Conservation (phyloP, 2,888 invertebrate species). For the Phragmatobia fuliginosa region DNA sequence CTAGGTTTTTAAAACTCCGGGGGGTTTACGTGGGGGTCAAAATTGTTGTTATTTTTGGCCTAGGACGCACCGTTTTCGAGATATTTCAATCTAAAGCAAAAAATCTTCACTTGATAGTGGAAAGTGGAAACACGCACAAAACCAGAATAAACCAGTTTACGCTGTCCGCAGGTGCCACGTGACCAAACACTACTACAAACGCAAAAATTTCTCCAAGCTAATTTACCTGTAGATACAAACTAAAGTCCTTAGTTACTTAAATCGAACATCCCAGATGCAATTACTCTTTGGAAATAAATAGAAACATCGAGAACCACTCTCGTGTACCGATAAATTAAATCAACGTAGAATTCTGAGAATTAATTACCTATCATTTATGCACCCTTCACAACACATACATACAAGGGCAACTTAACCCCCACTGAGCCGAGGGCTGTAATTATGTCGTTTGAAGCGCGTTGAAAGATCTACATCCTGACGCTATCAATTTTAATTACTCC, state of each 20-base stretch:
- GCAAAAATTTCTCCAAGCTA: too few relatives aligned
- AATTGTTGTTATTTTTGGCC: too few relatives aligned
- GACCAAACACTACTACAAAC: too few relatives aligned
- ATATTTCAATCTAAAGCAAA: too few relatives aligned
- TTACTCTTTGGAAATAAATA: background rate
- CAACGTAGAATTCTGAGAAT: background rate
- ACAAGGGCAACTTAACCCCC: background rate
- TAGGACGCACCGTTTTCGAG: too few relatives aligned
- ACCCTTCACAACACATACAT: background rate
- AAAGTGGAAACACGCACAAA: too few relatives aligned
- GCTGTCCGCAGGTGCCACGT: too few relatives aligned
- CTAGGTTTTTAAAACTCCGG: too few relatives aligned
- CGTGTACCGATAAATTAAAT: background rate
- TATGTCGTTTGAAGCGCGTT: background rate
- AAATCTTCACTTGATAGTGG: too few relatives aligned
- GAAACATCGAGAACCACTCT: background rate
- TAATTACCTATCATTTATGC: background rate
- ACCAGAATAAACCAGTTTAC: too few relatives aligned
- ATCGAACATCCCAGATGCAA: background rate
- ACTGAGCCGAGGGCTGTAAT: background rate
- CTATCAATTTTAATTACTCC: too few relatives aligned
- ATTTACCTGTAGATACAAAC: background rate
- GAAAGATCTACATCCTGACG: background rate
- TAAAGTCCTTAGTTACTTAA: background rate
- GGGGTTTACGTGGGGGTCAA: too few relatives aligned